A percentile compares a stretch with the other conserved stretches of the same genome.
Evolutionary conservation across 2,888 invertebrate species (phyloP).

Genomic region (Sussaba pulchella): DNA sequence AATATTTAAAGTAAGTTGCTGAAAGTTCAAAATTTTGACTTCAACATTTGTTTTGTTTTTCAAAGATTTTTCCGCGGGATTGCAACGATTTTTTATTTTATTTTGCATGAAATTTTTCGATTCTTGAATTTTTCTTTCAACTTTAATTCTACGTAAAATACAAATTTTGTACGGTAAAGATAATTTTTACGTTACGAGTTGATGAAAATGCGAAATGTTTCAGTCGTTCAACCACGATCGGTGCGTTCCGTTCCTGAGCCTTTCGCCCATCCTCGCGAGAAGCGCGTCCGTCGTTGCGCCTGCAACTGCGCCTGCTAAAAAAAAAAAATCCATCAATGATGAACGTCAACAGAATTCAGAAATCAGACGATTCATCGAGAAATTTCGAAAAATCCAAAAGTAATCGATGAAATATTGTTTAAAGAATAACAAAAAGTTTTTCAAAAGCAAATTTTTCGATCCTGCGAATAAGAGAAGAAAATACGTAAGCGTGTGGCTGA

Average conservation of each 20-base stretch:
- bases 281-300: constrained; percentile 90
- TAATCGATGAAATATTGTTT: background rate
- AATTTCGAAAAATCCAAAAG: background rate
- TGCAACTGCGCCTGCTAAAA: constrained; percentile 90
- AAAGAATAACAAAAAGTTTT: constrained; percentile 24
- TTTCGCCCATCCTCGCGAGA: constrained; percentile 86
- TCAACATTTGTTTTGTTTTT: constrained; percentile 11
- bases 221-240: constrained; percentile 93
- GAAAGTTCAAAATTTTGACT: too few species aligned
- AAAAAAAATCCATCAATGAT: background rate
- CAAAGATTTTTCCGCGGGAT: background rate
- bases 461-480: constrained; percentile 13
- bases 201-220: constrained; percentile 76
- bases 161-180: too few species aligned
- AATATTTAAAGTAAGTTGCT: too few species aligned
- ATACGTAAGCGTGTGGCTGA: constrained; percentile 40
- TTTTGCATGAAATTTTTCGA: too few species aligned
- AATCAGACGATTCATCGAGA: constrained; percentile 6
- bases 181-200: too few species aligned
- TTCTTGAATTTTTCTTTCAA: too few species aligned
- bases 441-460: constrained; percentile 32
- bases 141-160: background rate
- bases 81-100: background rate
- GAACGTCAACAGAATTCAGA: constrained; percentile 9
- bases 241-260: constrained; percentile 87